Percentiles rank a stretch among this genome's conserved stretches.
phyloP scores from a whole-genome alignment of 2,888 invertebrate species.

The Hololepta plana region DNA sequence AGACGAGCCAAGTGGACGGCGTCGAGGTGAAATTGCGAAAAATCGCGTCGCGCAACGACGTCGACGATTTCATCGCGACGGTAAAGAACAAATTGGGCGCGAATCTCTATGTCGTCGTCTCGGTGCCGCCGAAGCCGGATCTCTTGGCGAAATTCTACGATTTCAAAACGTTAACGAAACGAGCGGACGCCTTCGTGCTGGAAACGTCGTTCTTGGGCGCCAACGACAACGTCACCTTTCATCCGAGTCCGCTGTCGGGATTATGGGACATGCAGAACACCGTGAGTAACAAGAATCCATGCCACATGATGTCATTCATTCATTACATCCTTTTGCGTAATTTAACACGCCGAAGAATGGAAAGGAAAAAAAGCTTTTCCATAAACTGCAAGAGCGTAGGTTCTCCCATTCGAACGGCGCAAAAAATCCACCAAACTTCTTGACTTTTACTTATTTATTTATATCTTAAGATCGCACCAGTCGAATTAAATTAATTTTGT shows the following conservation, averaged over 20 bases:
- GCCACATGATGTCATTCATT: not conserved
- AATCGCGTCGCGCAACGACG: slow-evolving; percentile 21
- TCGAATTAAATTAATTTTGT: too few species aligned
- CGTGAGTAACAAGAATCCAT: slow-evolving; percentile 28
- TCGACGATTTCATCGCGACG: slow-evolving; percentile 34
- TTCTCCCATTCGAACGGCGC: too few species aligned
- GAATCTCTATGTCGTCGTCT: slow-evolving; percentile 36
- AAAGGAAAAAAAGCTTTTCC: too few species aligned
- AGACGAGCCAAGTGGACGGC: slow-evolving; percentile 21
- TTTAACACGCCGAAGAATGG: too few species aligned
- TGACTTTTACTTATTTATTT: too few species aligned
- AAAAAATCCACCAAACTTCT: too few species aligned
- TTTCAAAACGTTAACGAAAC: slow-evolving; percentile 43
- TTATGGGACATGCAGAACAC: slow-evolving; percentile 62
- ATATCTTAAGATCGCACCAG: too few species aligned
- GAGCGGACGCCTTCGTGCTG: slow-evolving; percentile 46
- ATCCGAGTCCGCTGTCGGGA: slow-evolving; percentile 57
- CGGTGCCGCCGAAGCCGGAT: slow-evolving; percentile 45
- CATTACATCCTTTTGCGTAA: not conserved
- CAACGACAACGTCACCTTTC: slow-evolving; percentile 50
- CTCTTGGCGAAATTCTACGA: slow-evolving; percentile 53
- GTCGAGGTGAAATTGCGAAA: slow-evolving; percentile 22
- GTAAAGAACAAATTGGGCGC: slow-evolving; percentile 27
- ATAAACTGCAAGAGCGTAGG: too few species aligned
- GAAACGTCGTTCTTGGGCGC: slow-evolving; percentile 47